These are phyloP conservation scores for Callithrix jacchus DNA, from an alignment of 2,113 vertebrate species.

Conservation along the genomic window DNA sequence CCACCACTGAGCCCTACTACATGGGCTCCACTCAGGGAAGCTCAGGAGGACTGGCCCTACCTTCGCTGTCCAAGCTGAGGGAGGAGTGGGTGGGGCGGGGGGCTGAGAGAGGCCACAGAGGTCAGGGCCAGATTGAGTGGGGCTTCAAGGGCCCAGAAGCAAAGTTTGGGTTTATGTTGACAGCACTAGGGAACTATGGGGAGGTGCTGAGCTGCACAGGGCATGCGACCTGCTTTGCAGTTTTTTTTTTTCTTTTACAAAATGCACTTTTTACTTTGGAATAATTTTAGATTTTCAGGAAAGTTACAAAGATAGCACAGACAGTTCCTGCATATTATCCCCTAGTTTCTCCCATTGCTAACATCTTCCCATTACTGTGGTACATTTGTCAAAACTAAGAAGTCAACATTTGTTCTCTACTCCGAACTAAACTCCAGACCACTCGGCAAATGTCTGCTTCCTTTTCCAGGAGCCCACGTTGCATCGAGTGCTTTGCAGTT, in stretches of 20 bases:
- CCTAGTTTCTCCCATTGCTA: not conserved
- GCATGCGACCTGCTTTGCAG: not conserved
- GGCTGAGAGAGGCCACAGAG: not conserved
- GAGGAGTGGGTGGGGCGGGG: not conserved
- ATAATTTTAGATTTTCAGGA: slow-evolving; percentile 1
- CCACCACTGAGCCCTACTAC: not conserved
- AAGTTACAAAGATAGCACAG: not conserved
- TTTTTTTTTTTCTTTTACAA: not conserved
- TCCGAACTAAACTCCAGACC: not conserved
- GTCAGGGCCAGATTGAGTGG: not conserved
- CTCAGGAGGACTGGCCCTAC: not conserved
- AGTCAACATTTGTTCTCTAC: not conserved
- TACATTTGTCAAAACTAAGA: not conserved
- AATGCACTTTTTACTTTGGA: slow-evolving; percentile 5
- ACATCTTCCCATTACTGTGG: not conserved
- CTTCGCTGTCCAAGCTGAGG: not conserved
- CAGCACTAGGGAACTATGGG: not conserved
- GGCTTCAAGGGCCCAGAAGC: not conserved
- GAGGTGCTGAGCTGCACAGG: not conserved
- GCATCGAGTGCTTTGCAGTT: not conserved
- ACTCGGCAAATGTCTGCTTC: not conserved
- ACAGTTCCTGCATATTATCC: not conserved
- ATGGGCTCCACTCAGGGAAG: not conserved
- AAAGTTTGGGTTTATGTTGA: not conserved
- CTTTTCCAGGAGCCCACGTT: not conserved